Base-by-base conservation (phyloP, 2,113 vertebrate genomes). In the Oryzias celebensis region DNA sequence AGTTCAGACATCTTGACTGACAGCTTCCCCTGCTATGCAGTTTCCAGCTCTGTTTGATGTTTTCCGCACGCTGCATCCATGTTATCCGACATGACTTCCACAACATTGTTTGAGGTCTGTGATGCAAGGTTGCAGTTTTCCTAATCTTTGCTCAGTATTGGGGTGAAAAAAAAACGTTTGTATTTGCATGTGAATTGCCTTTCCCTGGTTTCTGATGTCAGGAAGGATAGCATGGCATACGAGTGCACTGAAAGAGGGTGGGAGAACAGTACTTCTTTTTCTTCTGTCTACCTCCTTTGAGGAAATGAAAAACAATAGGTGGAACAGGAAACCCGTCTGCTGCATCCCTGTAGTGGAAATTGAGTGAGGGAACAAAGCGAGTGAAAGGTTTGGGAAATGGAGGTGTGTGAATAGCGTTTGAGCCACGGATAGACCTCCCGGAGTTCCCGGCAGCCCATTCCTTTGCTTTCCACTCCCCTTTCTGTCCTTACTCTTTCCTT, bases 171-270 rank as follows among this genome's bases (percentile, higher is more conserved):
- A 28, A 28, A 28, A 28, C 26, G 63, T 52, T 59, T 46, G 64
- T 76, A 85, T 88, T 90, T 90, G 88, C 83, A 86, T 88, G 80
- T 68, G 77, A 88, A 81, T 88, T 85, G 80, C 77, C 86, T 80
- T 85, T 78, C 62, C 58, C 78, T 65, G 63, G 62, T 63, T 58
- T 87, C 72, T 83, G 85, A 88, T 83, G 81, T 83, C 36, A 52
- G 66, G 61, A 51, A 57, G 1, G 75, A 81, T 80, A 70, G 73
- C 50, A 72, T 66, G 75, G 67, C 48, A 64, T 58, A 69, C 20
- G 46, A 77, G 52, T n/a, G 10, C 75, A 65, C 31, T 7, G 60
- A 62, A 52, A 60, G 62, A 67, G 59, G 42, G 26, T 15, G 31
- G 42, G 46, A 43, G 16, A 60, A 28, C 53, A 68, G 6, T 43